Conservation (phyloP, 2,797 vertebrate species). For the Sylvia borin region DNA sequence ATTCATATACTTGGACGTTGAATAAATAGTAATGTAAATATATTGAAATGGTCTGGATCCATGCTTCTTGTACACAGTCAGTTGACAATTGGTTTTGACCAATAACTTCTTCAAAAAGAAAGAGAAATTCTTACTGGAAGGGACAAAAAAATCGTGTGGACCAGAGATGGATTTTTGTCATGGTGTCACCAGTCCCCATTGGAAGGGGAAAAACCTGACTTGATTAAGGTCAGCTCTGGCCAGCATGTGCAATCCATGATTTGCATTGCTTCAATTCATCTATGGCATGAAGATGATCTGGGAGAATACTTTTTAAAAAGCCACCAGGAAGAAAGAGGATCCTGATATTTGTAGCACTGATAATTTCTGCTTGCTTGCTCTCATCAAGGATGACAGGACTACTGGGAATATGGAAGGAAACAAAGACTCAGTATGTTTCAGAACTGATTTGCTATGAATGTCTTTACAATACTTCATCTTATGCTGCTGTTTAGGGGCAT, state of each 20-base stretch:
- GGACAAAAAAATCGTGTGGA: neutral
- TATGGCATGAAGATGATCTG: neutral
- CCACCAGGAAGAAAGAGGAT: neutral
- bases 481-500: constrained; percentile 59
- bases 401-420: neutral
- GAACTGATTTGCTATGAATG: constrained; percentile 32
- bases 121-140: neutral
- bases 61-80: neutral
- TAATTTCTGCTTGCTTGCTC: neutral
- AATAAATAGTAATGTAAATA: neutral
- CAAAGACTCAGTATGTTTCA: neutral
- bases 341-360: neutral
- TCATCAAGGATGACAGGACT: neutral
- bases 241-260: neutral
- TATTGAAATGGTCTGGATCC: neutral
- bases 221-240: neutral
- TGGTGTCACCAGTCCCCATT: neutral
- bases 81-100: neutral
- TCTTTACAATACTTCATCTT: constrained; percentile 22
- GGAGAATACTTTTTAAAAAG: neutral
- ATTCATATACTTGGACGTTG: neutral
- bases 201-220: neutral
- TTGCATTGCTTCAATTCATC: neutral
- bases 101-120: neutral
- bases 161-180: neutral